Evolutionary conservation across 2,888 invertebrate species (phyloP).

Genomic region (Mellilla xanthometata): DNA sequence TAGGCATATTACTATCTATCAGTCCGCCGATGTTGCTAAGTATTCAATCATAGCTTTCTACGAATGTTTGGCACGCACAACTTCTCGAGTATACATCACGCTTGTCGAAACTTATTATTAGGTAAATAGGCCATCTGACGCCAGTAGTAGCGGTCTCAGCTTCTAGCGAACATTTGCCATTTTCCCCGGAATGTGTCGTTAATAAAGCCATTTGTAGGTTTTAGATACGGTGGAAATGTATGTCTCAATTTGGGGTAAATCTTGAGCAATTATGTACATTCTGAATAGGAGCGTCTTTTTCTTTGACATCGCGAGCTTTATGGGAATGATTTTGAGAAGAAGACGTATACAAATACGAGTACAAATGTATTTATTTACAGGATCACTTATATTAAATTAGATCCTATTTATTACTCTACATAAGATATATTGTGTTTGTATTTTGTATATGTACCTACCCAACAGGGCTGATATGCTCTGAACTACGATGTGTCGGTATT

Average conservation of each 20-base stretch:
- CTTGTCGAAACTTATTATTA: constrained; percentile 40
- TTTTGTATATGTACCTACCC: no score
- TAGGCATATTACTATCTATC: constrained; percentile 16
- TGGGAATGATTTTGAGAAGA: no score
- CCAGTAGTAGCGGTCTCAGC: neutral
- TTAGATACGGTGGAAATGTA: constrained; percentile 10
- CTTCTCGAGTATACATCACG: constrained; percentile 35
- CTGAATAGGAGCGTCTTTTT: constrained; percentile 9
- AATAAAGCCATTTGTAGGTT: constrained; percentile 9
- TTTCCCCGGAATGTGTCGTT: neutral
- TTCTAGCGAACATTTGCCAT: neutral
- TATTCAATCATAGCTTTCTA: constrained; percentile 23
- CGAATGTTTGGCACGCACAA: constrained; percentile 24
- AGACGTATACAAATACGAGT: no score
- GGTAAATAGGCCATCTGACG: constrained; percentile 32
- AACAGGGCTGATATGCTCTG: no score
- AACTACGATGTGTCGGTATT: no score
- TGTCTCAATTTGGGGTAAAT: constrained; percentile 13
- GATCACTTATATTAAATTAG: no score
- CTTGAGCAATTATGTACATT: constrained; percentile 15
- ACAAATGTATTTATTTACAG: no score
- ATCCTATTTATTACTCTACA: no score
- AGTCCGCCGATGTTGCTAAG: constrained; percentile 6
- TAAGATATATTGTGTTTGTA: no score
- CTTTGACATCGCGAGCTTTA: constrained; percentile 11